Evolutionary conservation across 2,797 vertebrate genomes (phyloP), one percentile per base, ranked within the genome.

Genomic region (Aphelocoma californica): DNA sequence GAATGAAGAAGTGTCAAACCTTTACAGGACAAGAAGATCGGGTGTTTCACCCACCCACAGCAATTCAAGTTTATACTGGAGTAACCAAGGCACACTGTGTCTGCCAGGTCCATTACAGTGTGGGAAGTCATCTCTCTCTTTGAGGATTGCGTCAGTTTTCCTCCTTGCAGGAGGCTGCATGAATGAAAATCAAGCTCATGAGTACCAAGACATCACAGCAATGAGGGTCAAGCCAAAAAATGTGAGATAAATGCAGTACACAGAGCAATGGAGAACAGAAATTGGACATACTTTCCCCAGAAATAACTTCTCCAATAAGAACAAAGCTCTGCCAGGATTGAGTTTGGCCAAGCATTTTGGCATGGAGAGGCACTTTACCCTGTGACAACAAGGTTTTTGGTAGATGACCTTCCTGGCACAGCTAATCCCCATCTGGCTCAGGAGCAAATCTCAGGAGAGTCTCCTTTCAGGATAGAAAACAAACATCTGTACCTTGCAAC

Each of bases 11-110:
- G 14, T 15, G 5, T 31, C 44, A 48, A 56, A 67, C 3, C 5
- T 12, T 31, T 25, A 45, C 0, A 0, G 38, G 10, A 34, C 10
- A 50, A 47, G 65, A 23, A 29, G 24, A 5, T 18, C 12, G 9
- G 25, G 4, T 36, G 45, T 45, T 87, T 64, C 34, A 24, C 21
- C 13, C 20, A 45, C 5, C 14, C 11, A 24, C 16, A 61, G 4
- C 2, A 60, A 36, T n/a, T 20, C 38, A 20, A 20, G 24, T 38
- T 56, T 51, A 3, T 60, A 16, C 9, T 1, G 4, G 9, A 16
- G 9, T 51, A 56, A 51, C 14, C 0, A 6, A 57, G 57, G n/a
- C 13, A 50, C 13, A 5, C 7, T 7, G 7, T 20, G 26, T 4
- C 3, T 31, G 16, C 16, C 48, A 83, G 4, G 5, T 25, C 17